Evolutionary conservation across 1,140 invertebrate species (phyloP), one percentile per base, ranked within the genome.

Genomic region (Cydia splendana): DNA sequence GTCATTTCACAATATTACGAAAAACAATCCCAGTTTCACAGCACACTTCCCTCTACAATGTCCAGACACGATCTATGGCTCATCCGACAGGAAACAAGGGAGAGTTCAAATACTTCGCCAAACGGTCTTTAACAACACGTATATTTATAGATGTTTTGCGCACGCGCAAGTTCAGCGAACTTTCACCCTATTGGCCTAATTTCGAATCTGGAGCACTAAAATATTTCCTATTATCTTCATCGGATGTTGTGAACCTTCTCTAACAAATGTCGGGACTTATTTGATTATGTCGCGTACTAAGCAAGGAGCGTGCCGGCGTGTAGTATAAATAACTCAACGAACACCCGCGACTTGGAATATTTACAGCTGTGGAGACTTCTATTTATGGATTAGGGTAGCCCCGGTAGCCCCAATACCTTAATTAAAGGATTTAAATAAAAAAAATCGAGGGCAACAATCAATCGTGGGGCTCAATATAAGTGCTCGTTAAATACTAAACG

Each of bases 131-230:
- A 88, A 91, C 82, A 84, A 80, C 76, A 83, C 80, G 86, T 92
- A 91, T 91, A 91, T 91, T 85, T 93, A 90, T 91, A 93, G 90
- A 84, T 74, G 78, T 87, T 88, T 85, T 83, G 83, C 83, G 82
- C 81, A 71, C 81, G 75, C 79, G 73, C 65, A 82, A 87, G 91
- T 88, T 91, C 91, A 87, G 28, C 82, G 86, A 88, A 88, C 91
- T 83, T 76, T 80, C 82, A 78, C 82, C 82, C 82, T 74, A 80
- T 76, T 42, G 28, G 42, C 45, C 42, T 18, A 53, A 74, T 74
- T 74, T 13, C 57, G 48, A 75, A 74, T 74, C 9, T 13, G n/a
- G 9, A 71, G 67, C 28, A 51, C 45, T 34, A 15, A 13, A 45
- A 53, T 30, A 28, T 53, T 28, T 75, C 51, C 24, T 75, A 45